Percentiles rank a stretch among this genome's conserved stretches.
These are phyloP conservation scores for Pegea sp. DNA, from an alignment of 23 tunicate genomes.

Conservation along the genomic window DNA sequence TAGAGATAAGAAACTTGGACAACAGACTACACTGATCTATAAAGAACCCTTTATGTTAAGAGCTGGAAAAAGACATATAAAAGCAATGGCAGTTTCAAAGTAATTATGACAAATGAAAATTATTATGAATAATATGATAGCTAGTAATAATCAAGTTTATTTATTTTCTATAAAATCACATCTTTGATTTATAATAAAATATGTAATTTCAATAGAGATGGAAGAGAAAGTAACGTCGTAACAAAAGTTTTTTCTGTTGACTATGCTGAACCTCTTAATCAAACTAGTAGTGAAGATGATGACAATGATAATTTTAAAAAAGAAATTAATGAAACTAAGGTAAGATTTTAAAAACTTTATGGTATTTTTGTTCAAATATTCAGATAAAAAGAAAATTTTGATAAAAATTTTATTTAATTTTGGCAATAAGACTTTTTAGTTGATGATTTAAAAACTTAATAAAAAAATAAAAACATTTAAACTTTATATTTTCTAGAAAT, in stretches of 20 bases:
- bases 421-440: too few species aligned
- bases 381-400: background rate
- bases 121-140: background rate
- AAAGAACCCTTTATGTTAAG: conserved; percentile 81
- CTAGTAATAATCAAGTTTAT: background rate
- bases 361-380: too few species aligned
- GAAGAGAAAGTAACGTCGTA: conserved; percentile 89
- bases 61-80: conserved; percentile 72
- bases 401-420: background rate
- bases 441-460: too few species aligned
- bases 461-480: too few species aligned
- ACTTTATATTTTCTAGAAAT: too few species aligned
- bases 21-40: conserved; percentile 69
- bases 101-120: conserved; percentile 2
- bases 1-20: conserved; percentile 62
- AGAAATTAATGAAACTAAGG: conserved; percentile 30
- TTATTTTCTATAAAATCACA: background rate
- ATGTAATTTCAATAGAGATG: too few species aligned
- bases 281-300: conserved; percentile 9
- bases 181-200: too few species aligned
- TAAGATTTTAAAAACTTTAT: too few species aligned
- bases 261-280: conserved; percentile 27
- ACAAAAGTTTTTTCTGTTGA: conserved; percentile 84
- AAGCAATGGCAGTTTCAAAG: conserved; percentile 69
- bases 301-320: conserved; percentile 43